phyloP scores from a whole-genome alignment of 2,113 vertebrate species.

The Accipiter virgatus region DNA sequence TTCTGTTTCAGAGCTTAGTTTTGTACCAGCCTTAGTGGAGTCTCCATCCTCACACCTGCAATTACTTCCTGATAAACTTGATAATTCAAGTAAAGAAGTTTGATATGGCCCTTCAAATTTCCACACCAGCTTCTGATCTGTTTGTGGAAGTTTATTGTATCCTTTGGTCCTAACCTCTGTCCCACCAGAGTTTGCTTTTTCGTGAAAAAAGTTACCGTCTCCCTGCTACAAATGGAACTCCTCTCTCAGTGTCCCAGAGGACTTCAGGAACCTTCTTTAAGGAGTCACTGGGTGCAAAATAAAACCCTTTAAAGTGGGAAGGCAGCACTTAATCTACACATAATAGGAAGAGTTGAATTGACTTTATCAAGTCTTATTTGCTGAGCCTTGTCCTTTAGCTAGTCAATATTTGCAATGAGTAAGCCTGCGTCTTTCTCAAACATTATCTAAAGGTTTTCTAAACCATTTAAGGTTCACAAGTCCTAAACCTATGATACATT shows the following conservation, averaged over 20 bases:
- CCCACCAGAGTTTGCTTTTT: background rate
- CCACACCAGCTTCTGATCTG: background rate
- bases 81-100: background rate
- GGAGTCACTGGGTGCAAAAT: background rate
- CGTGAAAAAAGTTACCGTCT: background rate
- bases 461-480: background rate
- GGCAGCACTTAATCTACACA: background rate
- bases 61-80: background rate
- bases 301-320: background rate
- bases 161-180: background rate
- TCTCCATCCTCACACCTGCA: background rate
- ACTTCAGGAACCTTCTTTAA: background rate
- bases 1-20: background rate
- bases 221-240: background rate
- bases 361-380: slow-evolving; percentile 13
- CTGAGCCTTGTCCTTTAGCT: background rate
- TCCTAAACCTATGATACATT: background rate
- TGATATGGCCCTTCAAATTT: background rate
- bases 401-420: slow-evolving; percentile 33
- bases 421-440: background rate
- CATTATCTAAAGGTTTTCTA: background rate
- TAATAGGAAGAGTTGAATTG: background rate
- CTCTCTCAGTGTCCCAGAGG: background rate
- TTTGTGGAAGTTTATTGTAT: background rate
- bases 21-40: background rate